phyloP scores from a whole-genome alignment of 1,140 invertebrate species.

The Gonatopus flavifemur region DNA sequence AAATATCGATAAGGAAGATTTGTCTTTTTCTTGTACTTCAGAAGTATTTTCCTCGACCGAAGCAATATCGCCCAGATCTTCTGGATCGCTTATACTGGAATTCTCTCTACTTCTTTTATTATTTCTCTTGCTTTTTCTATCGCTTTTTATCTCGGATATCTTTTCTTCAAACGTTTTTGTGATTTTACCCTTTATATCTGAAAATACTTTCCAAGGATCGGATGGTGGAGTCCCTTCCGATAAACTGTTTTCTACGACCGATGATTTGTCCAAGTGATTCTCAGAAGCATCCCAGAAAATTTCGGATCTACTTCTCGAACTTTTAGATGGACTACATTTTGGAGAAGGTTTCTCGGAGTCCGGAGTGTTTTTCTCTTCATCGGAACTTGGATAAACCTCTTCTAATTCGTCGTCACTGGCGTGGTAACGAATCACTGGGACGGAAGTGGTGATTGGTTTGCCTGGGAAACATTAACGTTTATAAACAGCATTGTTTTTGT shows the following conservation, averaged over 20 bases:
- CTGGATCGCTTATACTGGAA: slow-evolving; percentile 64
- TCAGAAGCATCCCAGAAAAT: slow-evolving; percentile 31
- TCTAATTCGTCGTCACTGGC: slow-evolving; percentile 72
- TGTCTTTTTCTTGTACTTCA: slow-evolving; percentile 40
- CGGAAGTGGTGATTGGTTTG: slow-evolving; percentile 67
- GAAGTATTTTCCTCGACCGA: slow-evolving; percentile 38
- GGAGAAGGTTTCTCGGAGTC: slow-evolving; percentile 51
- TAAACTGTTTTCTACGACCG: slow-evolving; percentile 47
- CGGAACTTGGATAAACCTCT: slow-evolving; percentile 63
- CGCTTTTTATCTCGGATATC: slow-evolving; percentile 62
- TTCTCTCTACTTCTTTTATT: slow-evolving; percentile 53
- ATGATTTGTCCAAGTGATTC: slow-evolving; percentile 47
- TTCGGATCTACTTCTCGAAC: slow-evolving; percentile 30
- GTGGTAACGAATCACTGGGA: slow-evolving; percentile 69
- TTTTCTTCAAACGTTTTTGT: slow-evolving; percentile 69
- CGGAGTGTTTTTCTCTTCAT: slow-evolving; percentile 63
- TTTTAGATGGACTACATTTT: slow-evolving; percentile 37
- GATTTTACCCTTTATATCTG: slow-evolving; percentile 63
- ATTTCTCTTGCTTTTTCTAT: slow-evolving; percentile 46
- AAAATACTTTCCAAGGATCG: slow-evolving; percentile 61
- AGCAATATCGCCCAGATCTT: slow-evolving; percentile 55
- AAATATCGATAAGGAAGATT: slow-evolving; percentile 15
- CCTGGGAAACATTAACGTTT: slow-evolving; percentile 48
- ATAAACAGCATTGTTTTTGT: not conserved
- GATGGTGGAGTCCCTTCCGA: slow-evolving; percentile 55